Conservation (phyloP, 2,797 vertebrate genomes). For the Cryptoprocta ferox region DNA sequence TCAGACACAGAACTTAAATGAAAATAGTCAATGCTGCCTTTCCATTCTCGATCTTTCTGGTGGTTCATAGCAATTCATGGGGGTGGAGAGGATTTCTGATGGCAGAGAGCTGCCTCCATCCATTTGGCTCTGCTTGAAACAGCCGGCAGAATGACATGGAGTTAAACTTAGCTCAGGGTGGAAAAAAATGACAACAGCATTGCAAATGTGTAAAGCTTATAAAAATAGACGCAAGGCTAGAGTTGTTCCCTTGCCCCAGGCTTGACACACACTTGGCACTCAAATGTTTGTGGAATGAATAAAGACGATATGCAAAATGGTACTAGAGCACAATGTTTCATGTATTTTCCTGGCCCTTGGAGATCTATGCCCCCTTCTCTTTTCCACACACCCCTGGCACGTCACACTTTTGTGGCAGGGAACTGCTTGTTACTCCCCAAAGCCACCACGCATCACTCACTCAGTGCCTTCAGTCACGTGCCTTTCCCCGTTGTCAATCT, state of each 20-base stretch:
- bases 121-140: conserved; percentile 12
- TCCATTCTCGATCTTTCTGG: background rate
- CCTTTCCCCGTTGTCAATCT: background rate
- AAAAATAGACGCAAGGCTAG: conserved; percentile 10
- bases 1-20: background rate
- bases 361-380: background rate
- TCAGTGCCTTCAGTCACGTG: background rate
- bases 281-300: conserved; percentile 22
- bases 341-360: background rate
- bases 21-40: background rate
- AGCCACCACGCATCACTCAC: background rate
- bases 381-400: background rate
- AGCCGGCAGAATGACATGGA: background rate
- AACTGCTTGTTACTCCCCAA: background rate
- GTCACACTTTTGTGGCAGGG: background rate
- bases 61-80: background rate
- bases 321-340: background rate
- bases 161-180: conserved; percentile 16
- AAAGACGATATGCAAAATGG: conserved; percentile 25
- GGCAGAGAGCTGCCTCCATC: background rate
- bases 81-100: background rate
- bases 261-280: conserved; percentile 30
- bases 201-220: conserved; percentile 11
- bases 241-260: background rate
- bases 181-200: background rate